Evolutionary conservation across 2,888 invertebrate genomes (phyloP).

Genomic region (Iselma pallidipennis): DNA sequence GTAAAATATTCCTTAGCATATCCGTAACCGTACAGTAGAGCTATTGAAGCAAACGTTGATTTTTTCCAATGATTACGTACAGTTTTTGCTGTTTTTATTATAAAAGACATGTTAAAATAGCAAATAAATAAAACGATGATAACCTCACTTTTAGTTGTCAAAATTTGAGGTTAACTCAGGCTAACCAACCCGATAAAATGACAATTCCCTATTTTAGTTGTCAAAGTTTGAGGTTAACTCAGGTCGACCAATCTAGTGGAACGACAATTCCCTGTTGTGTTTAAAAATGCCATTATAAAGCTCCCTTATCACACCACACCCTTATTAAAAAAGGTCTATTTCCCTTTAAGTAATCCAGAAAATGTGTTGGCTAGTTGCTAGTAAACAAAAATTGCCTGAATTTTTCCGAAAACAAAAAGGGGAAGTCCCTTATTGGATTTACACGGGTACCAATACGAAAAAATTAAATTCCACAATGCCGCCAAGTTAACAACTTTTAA

Average conservation of each 20-base stretch:
- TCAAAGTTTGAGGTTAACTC: too few relatives aligned
- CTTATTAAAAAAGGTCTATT: too few relatives aligned
- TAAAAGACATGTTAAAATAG: conserved; percentile 54
- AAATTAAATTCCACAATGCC: neutral
- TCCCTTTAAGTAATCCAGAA: too few relatives aligned
- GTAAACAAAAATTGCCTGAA: too few relatives aligned
- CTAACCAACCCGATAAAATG: too few relatives aligned
- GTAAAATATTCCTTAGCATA: conserved; percentile 73
- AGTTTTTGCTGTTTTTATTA: conserved; percentile 67
- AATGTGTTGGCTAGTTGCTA: too few relatives aligned
- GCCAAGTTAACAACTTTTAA: neutral
- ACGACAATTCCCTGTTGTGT: neutral
- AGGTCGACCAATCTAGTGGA: too few relatives aligned
- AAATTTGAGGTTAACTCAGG: too few relatives aligned
- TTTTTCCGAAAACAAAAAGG: too few relatives aligned
- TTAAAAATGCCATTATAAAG: too few relatives aligned
- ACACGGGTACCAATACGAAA: neutral
- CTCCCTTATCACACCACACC: too few relatives aligned
- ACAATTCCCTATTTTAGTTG: neutral
- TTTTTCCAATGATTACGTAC: conserved; percentile 91
- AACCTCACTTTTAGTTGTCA: conserved; percentile 1
- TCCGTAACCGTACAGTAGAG: conserved; percentile 70
- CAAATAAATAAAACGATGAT: neutral
- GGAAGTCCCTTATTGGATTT: too few relatives aligned
- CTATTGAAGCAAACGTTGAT: conserved; percentile 69